Base-by-base conservation (phyloP, 2,888 invertebrate genomes). In the Amphipyra tragopoginis region DNA sequence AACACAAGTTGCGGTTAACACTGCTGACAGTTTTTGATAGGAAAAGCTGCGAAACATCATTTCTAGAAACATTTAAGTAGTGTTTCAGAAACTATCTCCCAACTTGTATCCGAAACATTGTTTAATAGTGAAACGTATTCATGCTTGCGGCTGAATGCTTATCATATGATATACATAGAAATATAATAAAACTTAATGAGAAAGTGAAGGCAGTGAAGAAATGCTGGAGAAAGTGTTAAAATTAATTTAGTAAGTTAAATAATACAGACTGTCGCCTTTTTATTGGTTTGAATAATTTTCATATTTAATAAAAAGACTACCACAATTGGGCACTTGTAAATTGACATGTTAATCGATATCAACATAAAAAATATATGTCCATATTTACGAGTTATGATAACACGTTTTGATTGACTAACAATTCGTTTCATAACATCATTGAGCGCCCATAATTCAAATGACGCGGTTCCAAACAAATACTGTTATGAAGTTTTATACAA, bases 361-460 rank as follows among this genome's bases (percentile, higher is more conserved):
- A 34, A 15, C 15, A 34, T 15, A 14, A 36, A 47, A 47, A 48
- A 14, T 15, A 9, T 8, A 10, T 6, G 4, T 15, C 15, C 49
- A 49, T 58, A 66, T 54, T 62, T 34, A 36, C 36, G 15, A 62
- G 33, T 45, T 11, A 34, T 38, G 39, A 69, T 52, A 47, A 34
- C 45, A 48, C 43, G 52, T 47, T 61, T 58, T 58, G 55, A 67
- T 67, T 55, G 58, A 68, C 57, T 64, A 69, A 79, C 66, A 73
- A 69, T 65, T 64, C 42, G 5, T 61, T 63, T 70, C 65, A 57
- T 72, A 79, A 76, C 64, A 77, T 65, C 55, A 76, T 79, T 79
- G 38, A 66, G 54, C 53, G 34, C 11, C 40, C 43, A 50, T 60
- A 34, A 52, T 49, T 54, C 39, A 29, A 57, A 52, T 57, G 48